Evolutionary conservation across 2,113 vertebrate genomes (phyloP).

Genomic region (Myotis lucifugus): DNA sequence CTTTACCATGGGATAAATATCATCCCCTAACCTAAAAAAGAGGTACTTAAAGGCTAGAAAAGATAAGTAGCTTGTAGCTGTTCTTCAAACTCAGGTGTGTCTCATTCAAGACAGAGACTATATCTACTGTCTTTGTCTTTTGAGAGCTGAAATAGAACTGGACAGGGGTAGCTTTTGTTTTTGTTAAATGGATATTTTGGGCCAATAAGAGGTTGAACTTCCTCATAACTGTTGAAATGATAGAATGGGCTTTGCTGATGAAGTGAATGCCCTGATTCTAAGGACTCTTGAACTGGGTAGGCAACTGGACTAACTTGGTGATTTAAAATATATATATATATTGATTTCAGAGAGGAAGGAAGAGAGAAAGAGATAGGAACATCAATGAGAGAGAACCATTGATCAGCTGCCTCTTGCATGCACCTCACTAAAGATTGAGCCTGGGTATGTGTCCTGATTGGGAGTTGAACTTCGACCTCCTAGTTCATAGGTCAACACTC

Average conservation of each 20-base stretch:
- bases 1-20: background rate
- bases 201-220: background rate
- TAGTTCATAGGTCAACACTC: no score
- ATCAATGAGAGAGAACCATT: no score
- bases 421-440: no score
- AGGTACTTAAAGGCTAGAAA: background rate
- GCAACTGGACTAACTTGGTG: background rate
- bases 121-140: background rate
- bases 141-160: background rate
- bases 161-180: background rate
- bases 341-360: no score
- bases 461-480: no score
- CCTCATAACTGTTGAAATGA: background rate
- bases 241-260: background rate
- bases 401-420: no score
- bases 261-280: background rate
- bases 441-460: no score
- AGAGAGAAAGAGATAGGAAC: no score
- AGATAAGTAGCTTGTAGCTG: background rate
- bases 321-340: no score
- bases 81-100: background rate
- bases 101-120: background rate
- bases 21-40: background rate
- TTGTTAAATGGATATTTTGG: background rate
- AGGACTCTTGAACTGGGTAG: background rate